These are phyloP conservation scores for Anolis apletophallus DNA, from an alignment of 2,797 vertebrate species.

Conservation along the genomic window DNA sequence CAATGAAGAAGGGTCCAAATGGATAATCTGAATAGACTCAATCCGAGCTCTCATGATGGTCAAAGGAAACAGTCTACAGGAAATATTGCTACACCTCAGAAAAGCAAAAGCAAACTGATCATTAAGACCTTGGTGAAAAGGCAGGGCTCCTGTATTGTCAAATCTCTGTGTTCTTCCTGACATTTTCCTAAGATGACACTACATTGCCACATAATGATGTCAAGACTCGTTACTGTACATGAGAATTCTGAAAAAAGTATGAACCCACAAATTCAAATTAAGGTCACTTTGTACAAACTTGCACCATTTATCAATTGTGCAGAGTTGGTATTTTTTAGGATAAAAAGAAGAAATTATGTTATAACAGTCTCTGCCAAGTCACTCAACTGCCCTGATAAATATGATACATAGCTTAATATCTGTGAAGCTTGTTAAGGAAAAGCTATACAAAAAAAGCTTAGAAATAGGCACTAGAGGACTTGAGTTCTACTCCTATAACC, in stretches of 20 bases:
- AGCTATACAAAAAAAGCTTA: neutral
- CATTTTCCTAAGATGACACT: neutral
- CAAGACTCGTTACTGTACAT: neutral
- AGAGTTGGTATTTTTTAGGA: neutral
- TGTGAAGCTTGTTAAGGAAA: neutral
- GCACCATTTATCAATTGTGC: neutral
- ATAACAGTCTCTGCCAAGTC: neutral
- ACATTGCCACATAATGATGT: neutral
- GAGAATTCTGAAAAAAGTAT: neutral
- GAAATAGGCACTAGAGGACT: neutral
- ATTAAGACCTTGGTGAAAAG: neutral
- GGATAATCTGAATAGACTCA: conserved; percentile 4
- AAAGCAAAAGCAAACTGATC: neutral
- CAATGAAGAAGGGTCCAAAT: neutral
- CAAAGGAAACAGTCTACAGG: neutral
- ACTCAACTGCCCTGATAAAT: neutral
- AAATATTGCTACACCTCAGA: neutral
- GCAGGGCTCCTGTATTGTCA: neutral
- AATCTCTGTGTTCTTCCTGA: neutral
- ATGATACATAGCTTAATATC: neutral
- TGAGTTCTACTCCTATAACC: conserved; percentile 34
- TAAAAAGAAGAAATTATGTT: neutral
- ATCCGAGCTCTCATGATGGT: too few relatives aligned
- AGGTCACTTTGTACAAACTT: neutral
- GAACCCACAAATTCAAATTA: neutral